Evolutionary conservation across 1,140 invertebrate genomes (phyloP), one percentile per base, ranked within the genome.

Genomic region (Nilaparvata lugens): DNA sequence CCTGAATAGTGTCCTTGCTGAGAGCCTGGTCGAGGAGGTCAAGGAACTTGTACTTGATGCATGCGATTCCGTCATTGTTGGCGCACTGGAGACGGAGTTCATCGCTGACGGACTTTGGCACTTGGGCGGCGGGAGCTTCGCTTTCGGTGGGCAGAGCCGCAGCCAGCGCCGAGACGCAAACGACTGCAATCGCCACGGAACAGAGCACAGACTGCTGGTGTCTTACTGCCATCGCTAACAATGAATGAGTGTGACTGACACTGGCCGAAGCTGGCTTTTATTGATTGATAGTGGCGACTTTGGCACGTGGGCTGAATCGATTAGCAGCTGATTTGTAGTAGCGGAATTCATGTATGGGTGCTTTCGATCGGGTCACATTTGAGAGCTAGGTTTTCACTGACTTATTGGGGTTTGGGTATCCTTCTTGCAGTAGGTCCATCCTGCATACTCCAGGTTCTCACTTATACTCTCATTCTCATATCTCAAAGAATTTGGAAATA

Each of bases 41-140:
- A 71, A 89, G 82, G 52, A 88, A 82, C 69, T 87, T 88, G 74
- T 83, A 87, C 73, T 90, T 89, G 73, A 90, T 84, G 74, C 88
- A 91, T 23, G 86, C 81, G 43, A 89, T 79, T 6, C 86, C 84
- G 69, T 91, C 88, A 67, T 85, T 85, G 55, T 85, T 85, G 35
- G 79, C 76, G 70, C 86, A 90, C 65, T 86, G 82, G 21, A 76
- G 76, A 66, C 83, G 81, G 72, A 87, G 84, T 70, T 88, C 84
- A 66, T 86, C 85, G 5, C 88, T 82, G 69, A 86, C 79, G 28
- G 78, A 75, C 64, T 88, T 83, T n/a, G n/a, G n/a, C 79, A 88
- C 67, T 14, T 40, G 48, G 9, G 28, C 28, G 45, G 51, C 13
- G 24, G 43, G 7, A 21, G 18, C 16, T n/a, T 79, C 80, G 42